These are phyloP conservation scores for Cyclopterus lumpus DNA, from an alignment of 2,797 vertebrate species.

Conservation along the genomic window DNA sequence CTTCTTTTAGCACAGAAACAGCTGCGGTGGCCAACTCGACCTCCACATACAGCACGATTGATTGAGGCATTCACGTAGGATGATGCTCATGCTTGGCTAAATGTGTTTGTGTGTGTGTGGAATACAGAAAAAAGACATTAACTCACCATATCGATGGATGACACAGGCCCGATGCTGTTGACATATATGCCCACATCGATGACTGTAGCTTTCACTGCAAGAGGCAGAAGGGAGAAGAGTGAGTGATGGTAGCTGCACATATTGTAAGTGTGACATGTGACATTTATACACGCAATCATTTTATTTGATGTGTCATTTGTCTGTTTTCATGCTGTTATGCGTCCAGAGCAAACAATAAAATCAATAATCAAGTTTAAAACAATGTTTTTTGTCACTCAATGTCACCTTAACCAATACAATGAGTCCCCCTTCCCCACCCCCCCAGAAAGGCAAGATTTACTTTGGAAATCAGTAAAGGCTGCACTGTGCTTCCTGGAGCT, in stretches of 20 bases:
- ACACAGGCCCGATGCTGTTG: slow-evolving; percentile 98
- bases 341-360: slow-evolving; percentile 10
- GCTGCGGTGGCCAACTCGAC: slow-evolving; percentile 15
- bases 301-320: slow-evolving; percentile 19
- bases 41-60: slow-evolving; percentile 28
- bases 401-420: slow-evolving; percentile 37
- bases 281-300: slow-evolving; percentile 18
- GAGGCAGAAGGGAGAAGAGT: slow-evolving; percentile 57
- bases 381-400: slow-evolving; percentile 28
- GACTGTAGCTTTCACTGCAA: slow-evolving; percentile 94
- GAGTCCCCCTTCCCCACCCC: not conserved
- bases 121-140: slow-evolving; percentile 3
- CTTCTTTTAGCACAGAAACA: slow-evolving; percentile 21
- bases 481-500: slow-evolving; percentile 45
- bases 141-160: slow-evolving; percentile 99
- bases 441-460: slow-evolving; percentile 16
- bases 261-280: slow-evolving; percentile 13
- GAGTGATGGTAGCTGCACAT: slow-evolving; percentile 30
- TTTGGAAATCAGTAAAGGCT: slow-evolving; percentile 32
- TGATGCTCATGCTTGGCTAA: slow-evolving; percentile 18
- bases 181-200: slow-evolving; percentile 97
- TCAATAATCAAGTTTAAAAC: slow-evolving; percentile 38
- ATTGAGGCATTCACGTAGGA: slow-evolving; percentile 30
- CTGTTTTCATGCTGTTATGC: slow-evolving; percentile 10
- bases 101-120: not conserved